Base-by-base conservation (phyloP, 2,797 vertebrate species). In the Siniperca undulata region DNA sequence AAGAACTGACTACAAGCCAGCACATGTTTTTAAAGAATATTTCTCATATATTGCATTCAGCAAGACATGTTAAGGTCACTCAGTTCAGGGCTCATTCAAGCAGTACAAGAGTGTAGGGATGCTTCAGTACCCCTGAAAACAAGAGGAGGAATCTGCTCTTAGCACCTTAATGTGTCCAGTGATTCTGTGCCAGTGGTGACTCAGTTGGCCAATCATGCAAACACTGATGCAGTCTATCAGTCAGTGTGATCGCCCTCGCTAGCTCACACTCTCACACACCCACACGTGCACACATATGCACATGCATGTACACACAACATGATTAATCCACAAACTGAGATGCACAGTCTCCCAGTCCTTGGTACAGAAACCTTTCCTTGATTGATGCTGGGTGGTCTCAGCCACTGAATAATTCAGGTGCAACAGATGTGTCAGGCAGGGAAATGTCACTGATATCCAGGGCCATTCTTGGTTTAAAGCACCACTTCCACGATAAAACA, bases 401-500 rank as follows among this genome's bases (percentile, higher is more conserved):
- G 87, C 74, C 90, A 65, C 85, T 94, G 90, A 95, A 95, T 95
- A 93, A 94, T 94, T 94, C 91, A 94, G 91, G 87, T 93, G 83
- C 78, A 88, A 89, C 93, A 93, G 94, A 94, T 88, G 93, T 80
- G 83, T 88, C 84, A 89, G 89, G 88, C 86, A 85, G 86, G 78
- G 71, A 91, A 92, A 91, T 94, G 93, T 94, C 91, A 94, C 86
- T 77, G 92, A 93, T 94, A 94, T 93, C 90, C 78, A 89, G 85
- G 66, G 72, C 87, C 83, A 73, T 86, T 91, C 88, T 90, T 83
- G 36, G 77, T 91, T 87, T 91, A 60, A 86, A 91, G 90, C 87
- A 70, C 79, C 86, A 82, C 88, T 91, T 91, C 87, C 93, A 82
- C 7, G 74, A 88, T 86, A 74, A 87, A 89, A 87, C 90, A 91